Percentiles rank a stretch among this genome's conserved stretches.
Conservation (phyloP, 2,797 vertebrate genomes). For the Halcyon badia region DNA sequence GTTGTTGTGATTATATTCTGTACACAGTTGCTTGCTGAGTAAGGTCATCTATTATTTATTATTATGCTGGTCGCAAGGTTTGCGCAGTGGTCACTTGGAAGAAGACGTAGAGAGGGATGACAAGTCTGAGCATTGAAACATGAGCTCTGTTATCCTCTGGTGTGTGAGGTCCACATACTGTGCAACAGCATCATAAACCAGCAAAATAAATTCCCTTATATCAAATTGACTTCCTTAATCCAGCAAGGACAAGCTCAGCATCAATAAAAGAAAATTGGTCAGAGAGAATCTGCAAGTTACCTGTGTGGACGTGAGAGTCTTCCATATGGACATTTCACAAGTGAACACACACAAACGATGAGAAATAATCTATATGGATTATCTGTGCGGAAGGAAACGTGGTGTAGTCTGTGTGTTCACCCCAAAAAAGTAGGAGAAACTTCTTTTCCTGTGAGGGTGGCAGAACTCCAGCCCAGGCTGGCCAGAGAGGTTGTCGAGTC, state of each 20-base stretch:
- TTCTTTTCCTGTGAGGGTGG: background rate
- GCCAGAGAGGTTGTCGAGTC: too few relatives aligned
- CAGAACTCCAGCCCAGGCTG: background rate
- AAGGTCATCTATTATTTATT: background rate
- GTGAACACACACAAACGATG: fast-evolving
- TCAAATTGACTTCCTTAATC: background rate
- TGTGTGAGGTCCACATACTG: background rate
- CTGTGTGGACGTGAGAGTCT: fast-evolving
- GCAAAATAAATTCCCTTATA: background rate
- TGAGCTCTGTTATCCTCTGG: background rate
- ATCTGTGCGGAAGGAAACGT: fast-evolving
- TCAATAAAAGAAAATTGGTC: slow-evolving; percentile 28
- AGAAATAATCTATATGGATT: background rate
- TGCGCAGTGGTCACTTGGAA: background rate
- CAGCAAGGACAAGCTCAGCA: background rate
- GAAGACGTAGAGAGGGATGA: background rate
- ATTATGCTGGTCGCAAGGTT: background rate
- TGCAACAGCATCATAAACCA: slow-evolving; percentile 14
- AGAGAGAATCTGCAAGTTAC: background rate
- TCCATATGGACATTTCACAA: fast-evolving
- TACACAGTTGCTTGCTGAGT: background rate
- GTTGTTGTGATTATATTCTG: background rate
- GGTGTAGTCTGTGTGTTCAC: fast-evolving
- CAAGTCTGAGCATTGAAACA: background rate
- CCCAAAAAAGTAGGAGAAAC: background rate